Percentiles rank a stretch among this genome's conserved stretches.
These are phyloP conservation scores for Punctoribates punctum DNA, from an alignment of 2,888 invertebrate species.

Conservation along the genomic window DNA sequence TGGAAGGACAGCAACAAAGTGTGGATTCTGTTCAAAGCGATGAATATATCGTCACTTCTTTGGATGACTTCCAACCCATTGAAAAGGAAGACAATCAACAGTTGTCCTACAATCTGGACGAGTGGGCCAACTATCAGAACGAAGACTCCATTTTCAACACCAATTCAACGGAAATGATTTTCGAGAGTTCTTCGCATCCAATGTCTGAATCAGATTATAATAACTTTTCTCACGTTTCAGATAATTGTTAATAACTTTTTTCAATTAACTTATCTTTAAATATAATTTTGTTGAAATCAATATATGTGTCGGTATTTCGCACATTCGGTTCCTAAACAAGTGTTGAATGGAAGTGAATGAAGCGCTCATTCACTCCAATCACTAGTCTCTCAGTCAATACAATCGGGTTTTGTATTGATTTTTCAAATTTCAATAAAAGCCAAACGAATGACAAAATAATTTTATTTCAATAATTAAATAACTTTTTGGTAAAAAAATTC, in stretches of 20 bases:
- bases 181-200: neutral
- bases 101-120: neutral
- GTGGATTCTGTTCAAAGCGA: conserved; percentile 11
- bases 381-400: neutral
- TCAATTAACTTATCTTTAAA: neutral
- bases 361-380: neutral
- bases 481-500: too few relatives aligned
- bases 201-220: neutral
- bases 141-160: neutral
- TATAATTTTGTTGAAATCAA: neutral
- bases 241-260: conserved; percentile 13
- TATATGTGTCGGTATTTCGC: neutral
- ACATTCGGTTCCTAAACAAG: neutral
- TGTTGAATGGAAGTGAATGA: neutral
- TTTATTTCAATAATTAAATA: too few relatives aligned
- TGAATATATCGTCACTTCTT: conserved; percentile 31
- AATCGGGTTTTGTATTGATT: neutral
- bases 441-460: neutral
- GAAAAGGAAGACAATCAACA: conserved; percentile 11
- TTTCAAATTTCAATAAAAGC: neutral
- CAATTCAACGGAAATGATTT: neutral
- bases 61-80: conserved; percentile 22
- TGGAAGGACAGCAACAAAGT: too few relatives aligned
- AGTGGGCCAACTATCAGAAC: conserved; percentile 12
- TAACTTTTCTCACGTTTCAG: neutral